Evolutionary conservation across 2,888 invertebrate species (phyloP).

Genomic region (Globia sparganii): DNA sequence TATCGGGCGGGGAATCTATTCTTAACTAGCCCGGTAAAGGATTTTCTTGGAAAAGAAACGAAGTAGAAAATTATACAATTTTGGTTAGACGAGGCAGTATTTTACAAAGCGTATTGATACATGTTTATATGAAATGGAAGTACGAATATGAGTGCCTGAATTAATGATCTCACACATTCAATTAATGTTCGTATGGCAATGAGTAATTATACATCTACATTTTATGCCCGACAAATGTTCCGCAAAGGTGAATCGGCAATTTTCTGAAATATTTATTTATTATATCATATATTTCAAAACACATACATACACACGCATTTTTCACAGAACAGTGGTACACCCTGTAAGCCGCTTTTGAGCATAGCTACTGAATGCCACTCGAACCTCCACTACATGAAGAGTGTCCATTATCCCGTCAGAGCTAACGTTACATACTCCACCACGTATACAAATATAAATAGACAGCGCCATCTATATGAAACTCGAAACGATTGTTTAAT

Average conservation of each 20-base stretch:
- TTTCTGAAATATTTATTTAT: not conserved
- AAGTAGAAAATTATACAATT: not conserved
- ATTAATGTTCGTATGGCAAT: slow-evolving; percentile 40
- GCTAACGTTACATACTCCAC: slow-evolving; percentile 44
- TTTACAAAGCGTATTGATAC: slow-evolving; percentile 40
- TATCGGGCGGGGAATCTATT: slow-evolving; percentile 45
- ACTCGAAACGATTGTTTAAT: slow-evolving; percentile 64
- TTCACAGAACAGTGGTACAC: no score
- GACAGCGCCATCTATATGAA: slow-evolving; percentile 56
- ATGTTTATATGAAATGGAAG: slow-evolving; percentile 28
- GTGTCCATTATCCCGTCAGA: slow-evolving; percentile 53
- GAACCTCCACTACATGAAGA: slow-evolving; percentile 35
- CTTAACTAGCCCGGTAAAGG: slow-evolving; percentile 16
- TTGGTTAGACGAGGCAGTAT: not conserved
- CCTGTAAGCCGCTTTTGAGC: slow-evolving; percentile 44
- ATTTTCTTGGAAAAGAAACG: slow-evolving; percentile 24
- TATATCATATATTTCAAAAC: slow-evolving; percentile 1
- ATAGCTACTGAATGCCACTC: slow-evolving; percentile 53
- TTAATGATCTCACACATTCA: slow-evolving; percentile 46
- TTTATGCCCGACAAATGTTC: slow-evolving; percentile 28
- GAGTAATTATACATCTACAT: slow-evolving; percentile 43
- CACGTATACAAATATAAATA: slow-evolving; percentile 43
- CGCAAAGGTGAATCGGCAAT: slow-evolving; percentile 24
- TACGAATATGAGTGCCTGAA: slow-evolving; percentile 24
- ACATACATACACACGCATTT: not conserved